phyloP scores from a whole-genome alignment of 2,797 vertebrate genomes.

The Rhodeus uyekii region DNA sequence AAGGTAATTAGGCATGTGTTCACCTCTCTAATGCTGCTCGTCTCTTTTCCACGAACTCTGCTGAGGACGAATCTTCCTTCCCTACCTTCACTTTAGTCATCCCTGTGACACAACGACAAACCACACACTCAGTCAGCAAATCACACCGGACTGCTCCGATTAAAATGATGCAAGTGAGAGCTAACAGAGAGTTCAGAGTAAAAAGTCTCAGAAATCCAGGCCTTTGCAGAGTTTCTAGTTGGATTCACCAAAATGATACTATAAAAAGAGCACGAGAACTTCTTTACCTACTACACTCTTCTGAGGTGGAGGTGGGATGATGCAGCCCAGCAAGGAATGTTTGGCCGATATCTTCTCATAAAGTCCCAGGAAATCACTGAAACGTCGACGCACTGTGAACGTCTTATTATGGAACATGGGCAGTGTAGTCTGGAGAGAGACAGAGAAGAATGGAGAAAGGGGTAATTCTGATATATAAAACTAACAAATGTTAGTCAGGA shows the following conservation, averaged over 20 bases:
- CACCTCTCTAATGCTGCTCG: constrained; percentile 80
- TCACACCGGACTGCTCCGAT: background rate
- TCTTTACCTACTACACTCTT: constrained; percentile 92
- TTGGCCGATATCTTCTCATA: constrained; percentile 94
- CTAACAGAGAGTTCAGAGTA: background rate
- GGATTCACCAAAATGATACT: too few species aligned
- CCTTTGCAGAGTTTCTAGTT: background rate
- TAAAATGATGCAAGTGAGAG: background rate
- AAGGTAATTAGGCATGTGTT: constrained; percentile 1
- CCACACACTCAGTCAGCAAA: constrained; percentile 9
- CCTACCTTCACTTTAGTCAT: constrained; percentile 99
- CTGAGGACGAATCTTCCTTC: constrained; percentile 94
- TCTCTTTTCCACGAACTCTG: constrained; percentile 94
- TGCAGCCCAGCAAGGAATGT: constrained; percentile 88
- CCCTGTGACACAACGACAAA: constrained; percentile 72
- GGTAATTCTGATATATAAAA: background rate
- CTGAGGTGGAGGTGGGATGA: constrained; percentile 92
- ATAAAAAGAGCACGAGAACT: background rate
- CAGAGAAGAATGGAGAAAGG: background rate
- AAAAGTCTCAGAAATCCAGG: background rate
- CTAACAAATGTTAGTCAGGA: background rate
- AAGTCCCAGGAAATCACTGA: constrained; percentile 96
- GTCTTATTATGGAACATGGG: constrained; percentile 88
- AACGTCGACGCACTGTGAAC: constrained; percentile 91
- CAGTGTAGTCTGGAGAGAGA: constrained; percentile 66